Evolutionary conservation across 2,797 vertebrate genomes (phyloP), one percentile per base, ranked within the genome.

Genomic region (Columba guinea): DNA sequence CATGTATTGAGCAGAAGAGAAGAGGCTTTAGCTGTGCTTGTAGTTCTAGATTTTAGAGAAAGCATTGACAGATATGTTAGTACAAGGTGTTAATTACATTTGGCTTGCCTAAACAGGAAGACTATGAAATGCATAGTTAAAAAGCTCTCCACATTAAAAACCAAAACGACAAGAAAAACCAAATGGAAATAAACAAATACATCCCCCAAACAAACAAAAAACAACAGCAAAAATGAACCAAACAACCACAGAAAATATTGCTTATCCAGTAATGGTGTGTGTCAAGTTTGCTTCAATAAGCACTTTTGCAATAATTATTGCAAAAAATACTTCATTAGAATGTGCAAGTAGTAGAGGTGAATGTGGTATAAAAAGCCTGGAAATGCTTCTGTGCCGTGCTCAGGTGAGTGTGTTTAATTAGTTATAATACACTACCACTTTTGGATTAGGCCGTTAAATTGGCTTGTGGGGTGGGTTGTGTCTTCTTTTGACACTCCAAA

Each of bases 21-120:
- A 89, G 53, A 46, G 46, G 24, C 53, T 87, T 91, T 64, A 95
- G 44, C 65, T 56, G 32, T 84, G 62, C 41, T 62, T 90, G 85
- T 91, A 67, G 44, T 51, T 94, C 35, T 49, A 70, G 56, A 63
- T 95, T 82, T 92, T 82, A 79, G 84, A 91, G 74, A 73, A 69
- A 51, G 35, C 15, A 37, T 56, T 95, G 65, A 49, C 48, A 93
- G 63, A 60, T 87, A 59, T 0, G 65, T 30, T 30, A 83, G 23
- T 68, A 48, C 34, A 86, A 55, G 23, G 64, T 39, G 52, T 63
- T 90, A 92, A 89, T 92, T 95, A 75, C 79, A 88, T 97, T 87
- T 89, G 48, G 4, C 63, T 95, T 90, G 60, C 34, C 41, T 91
- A 64, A 88, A 70, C 75, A 64, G 59, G 53, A 76, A 53, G 48